phyloP scores from a whole-genome alignment of 2,113 vertebrate species.

The Toxotes jaculatrix region DNA sequence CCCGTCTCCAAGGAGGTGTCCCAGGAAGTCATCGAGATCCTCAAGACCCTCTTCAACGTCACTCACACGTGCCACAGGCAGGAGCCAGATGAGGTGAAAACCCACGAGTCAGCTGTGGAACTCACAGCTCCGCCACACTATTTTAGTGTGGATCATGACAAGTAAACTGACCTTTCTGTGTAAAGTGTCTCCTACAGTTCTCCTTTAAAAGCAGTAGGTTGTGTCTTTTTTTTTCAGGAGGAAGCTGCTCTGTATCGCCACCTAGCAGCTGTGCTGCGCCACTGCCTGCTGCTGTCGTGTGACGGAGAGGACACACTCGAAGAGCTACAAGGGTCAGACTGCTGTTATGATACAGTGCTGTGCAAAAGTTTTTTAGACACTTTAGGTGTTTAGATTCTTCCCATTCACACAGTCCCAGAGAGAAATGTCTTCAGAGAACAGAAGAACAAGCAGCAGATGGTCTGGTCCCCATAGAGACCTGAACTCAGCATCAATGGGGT shows the following conservation, averaged over 20 bases:
- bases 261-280: constrained; percentile 75
- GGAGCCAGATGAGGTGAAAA: constrained; percentile 75
- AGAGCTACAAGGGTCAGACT: constrained; percentile 76
- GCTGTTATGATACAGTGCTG: no score
- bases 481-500: neutral
- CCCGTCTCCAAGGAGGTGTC: constrained; percentile 57
- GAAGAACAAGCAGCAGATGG: no score
- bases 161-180: no score
- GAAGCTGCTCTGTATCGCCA: constrained; percentile 78
- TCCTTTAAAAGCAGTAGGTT: neutral
- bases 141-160: no score
- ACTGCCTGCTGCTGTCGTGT: constrained; percentile 70
- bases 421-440: no score
- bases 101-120: neutral
- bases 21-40: constrained; percentile 73
- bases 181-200: no score
- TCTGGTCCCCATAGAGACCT: no score
- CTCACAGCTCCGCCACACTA: neutral
- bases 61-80: constrained; percentile 63
- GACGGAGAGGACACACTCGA: constrained; percentile 72
- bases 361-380: neutral
- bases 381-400: neutral
- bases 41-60: constrained; percentile 81
- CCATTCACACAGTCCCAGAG: neutral
- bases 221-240: constrained; percentile 58